These are phyloP conservation scores for Drosophila orosa DNA, from an alignment of 1,140 invertebrate genomes.

Conservation along the genomic window DNA sequence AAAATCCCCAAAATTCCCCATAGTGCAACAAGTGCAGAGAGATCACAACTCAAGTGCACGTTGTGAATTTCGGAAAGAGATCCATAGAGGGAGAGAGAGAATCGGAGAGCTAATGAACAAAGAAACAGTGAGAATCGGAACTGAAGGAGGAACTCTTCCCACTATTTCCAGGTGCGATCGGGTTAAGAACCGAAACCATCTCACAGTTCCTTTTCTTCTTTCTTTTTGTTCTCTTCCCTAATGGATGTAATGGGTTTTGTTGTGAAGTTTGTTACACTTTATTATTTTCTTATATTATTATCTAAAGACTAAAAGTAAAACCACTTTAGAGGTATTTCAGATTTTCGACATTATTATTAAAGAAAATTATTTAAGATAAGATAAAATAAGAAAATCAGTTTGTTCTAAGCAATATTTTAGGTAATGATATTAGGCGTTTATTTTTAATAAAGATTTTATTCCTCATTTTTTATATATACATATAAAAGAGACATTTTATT, in stretches of 20 bases:
- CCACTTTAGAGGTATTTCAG: too few species aligned
- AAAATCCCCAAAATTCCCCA: neutral
- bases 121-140: neutral
- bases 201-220: conserved; percentile 49
- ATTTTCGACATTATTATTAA: too few species aligned
- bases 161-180: conserved; percentile 54
- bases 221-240: conserved; percentile 3
- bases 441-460: too few species aligned
- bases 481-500: too few species aligned
- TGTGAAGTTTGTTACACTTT: neutral
- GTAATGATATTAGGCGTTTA: too few species aligned
- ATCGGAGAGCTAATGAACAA: neutral
- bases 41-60: conserved; percentile 31
- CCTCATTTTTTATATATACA: too few species aligned
- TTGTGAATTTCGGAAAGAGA: conserved; percentile 15
- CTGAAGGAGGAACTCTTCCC: conserved; percentile 12
- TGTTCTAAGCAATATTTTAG: too few species aligned
- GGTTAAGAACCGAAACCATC: conserved; percentile 50
- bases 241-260: neutral
- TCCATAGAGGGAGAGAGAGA: conserved; percentile 3
- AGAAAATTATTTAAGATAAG: too few species aligned
- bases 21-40: conserved; percentile 40
- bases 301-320: too few species aligned
- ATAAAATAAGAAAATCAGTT: too few species aligned
- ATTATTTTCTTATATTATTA: too few species aligned